Evolutionary conservation across 1,140 invertebrate species (phyloP), one percentile per base, ranked within the genome.

Genomic region (Macrosteles quadrilineatus): DNA sequence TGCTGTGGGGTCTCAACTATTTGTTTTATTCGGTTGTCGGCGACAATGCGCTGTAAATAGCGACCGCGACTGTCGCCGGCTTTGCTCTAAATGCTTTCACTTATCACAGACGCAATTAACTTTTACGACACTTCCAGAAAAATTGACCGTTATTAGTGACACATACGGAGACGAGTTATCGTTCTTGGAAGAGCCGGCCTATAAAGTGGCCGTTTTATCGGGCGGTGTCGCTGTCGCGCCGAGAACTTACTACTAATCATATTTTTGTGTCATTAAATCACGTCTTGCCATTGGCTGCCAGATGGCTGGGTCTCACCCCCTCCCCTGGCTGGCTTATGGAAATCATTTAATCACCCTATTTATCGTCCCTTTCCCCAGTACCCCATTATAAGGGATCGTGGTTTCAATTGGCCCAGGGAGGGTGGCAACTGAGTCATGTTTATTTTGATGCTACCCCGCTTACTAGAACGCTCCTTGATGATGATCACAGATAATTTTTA

Each of bases 71-170:
- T 21, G 63, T 65, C 40, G 40, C 40, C 63, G 40, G 32, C 3
- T 21, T 23, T 59, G 55, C 55, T 59, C 55, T 59, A 59, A 59
- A 59, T 59, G 55, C 55, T 59, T 59, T 59, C 23, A 59, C 55
- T 59, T 59, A 59, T 59, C 55, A 59, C 55, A 59, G 23, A 59
- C 27, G 55, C 55, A 59, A 59, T 59, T 59, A 59, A 59, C 55
- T 59, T 59, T 59, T 59, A 59, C 55, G 55, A 59, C 55, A 29
- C 23, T 59, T 59, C 55, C 55, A 59, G 55, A 59, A 59, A 59
- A 59, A 59, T 59, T 59, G 55, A 59, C 12, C 55, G 55, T 59
- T 59, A 59, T 59, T 59, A 59, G 55, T 59, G 55, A 59, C 55
- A 59, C 55, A 59, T 59, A 27, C 23, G 25, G 23, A 14, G 55